phyloP scores from a whole-genome alignment of 1,140 invertebrate genomes.

The Ostrea edulis region DNA sequence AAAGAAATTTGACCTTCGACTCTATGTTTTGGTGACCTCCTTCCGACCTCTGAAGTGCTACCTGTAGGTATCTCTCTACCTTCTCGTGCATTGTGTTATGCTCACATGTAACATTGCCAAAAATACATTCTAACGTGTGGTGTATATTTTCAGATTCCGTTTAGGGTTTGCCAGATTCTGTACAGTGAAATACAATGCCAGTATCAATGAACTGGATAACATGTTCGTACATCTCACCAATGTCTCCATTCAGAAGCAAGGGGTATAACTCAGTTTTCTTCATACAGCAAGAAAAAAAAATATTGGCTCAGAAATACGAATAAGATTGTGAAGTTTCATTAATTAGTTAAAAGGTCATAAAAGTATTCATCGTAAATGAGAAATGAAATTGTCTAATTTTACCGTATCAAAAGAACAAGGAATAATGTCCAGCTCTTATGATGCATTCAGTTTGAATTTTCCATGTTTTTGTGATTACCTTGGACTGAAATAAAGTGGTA shows the following conservation, averaged over 20 bases:
- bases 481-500: too few species aligned
- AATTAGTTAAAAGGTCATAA: too few species aligned
- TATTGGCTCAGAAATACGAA: too few species aligned
- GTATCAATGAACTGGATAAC: conserved; percentile 86
- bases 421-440: too few species aligned
- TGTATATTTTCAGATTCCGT: conserved; percentile 74
- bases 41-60: conserved; percentile 89
- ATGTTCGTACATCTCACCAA: conserved; percentile 94
- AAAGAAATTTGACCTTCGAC: conserved; percentile 96
- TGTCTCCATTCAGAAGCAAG: conserved; percentile 93
- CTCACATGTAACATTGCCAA: background rate
- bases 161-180: conserved; percentile 92
- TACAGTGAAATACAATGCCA: conserved; percentile 87
- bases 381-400: too few species aligned
- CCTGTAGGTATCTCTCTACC: conserved; percentile 71
- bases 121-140: background rate
- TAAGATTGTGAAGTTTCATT: too few species aligned
- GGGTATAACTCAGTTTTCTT: conserved; percentile 81
- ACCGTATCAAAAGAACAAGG: too few species aligned
- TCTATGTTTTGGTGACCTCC: conserved; percentile 97
- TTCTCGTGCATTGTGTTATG: background rate
- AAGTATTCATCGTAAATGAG: too few species aligned
- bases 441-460: too few species aligned
- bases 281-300: too few species aligned
- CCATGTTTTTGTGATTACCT: too few species aligned